phyloP scores from a whole-genome alignment of 2,113 vertebrate species.

The Aptenodytes forsteri region DNA sequence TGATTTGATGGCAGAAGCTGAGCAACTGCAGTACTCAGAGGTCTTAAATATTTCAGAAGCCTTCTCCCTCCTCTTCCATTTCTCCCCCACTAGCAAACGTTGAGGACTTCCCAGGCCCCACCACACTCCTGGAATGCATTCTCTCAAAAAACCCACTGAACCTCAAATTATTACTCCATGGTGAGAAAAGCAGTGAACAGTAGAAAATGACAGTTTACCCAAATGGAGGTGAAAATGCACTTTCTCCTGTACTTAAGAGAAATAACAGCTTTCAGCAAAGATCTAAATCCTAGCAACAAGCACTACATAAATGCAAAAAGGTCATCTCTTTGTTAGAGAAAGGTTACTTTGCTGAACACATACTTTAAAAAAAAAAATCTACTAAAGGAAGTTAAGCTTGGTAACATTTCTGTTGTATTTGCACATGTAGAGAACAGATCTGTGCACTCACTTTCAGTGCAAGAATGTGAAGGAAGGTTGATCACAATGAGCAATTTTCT shows the following conservation, averaged over 20 bases:
- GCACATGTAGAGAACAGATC: not conserved
- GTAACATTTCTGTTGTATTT: slow-evolving; percentile 33
- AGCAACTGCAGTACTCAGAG: slow-evolving; percentile 11
- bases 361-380: slow-evolving; percentile 16
- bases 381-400: slow-evolving; percentile 8
- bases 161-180: slow-evolving; percentile 43
- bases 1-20: slow-evolving; percentile 50
- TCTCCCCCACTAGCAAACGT: not conserved
- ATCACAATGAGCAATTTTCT: not conserved
- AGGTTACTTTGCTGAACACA: slow-evolving; percentile 8
- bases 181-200: slow-evolving; percentile 57
- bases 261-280: slow-evolving; percentile 65
- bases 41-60: slow-evolving; percentile 35
- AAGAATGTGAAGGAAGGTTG: not conserved
- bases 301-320: slow-evolving; percentile 55
- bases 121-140: slow-evolving; percentile 32
- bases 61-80: slow-evolving; percentile 33
- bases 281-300: slow-evolving; percentile 63
- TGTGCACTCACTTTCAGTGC: not conserved
- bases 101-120: not conserved
- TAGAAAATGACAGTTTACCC: slow-evolving; percentile 59
- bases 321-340: slow-evolving; percentile 47
- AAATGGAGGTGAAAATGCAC: slow-evolving; percentile 50
- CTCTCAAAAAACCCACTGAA: slow-evolving; percentile 54
- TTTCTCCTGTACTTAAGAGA: slow-evolving; percentile 55